phyloP scores from a whole-genome alignment of 53 echinoderm and acorn worm species.

The Henricia sp. region DNA sequence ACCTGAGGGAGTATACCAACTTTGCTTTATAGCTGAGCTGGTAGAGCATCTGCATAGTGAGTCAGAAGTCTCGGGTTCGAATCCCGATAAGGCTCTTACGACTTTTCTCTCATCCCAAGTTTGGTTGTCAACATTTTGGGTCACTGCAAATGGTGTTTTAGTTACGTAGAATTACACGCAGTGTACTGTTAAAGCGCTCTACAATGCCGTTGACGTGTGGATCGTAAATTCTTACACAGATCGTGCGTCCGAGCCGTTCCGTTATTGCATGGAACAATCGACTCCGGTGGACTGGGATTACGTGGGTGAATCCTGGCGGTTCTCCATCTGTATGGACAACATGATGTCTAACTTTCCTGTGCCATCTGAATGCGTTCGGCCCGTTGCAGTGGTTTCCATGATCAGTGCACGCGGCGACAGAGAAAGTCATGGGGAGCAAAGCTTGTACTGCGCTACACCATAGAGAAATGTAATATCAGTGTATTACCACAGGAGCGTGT shows the following conservation, averaged over 20 bases:
- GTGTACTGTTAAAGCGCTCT: background rate
- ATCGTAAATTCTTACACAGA: background rate
- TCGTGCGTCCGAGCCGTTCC: background rate
- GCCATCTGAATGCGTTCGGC: background rate
- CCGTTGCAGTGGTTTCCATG: background rate
- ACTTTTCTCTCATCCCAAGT: too few species aligned
- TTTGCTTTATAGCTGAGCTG: too few species aligned
- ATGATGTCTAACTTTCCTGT: background rate
- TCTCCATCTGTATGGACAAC: background rate
- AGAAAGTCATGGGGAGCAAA: background rate
- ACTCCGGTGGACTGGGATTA: background rate
- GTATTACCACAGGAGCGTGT: too few species aligned
- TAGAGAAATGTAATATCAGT: too few species aligned
- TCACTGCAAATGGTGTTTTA: too few species aligned
- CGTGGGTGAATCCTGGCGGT: background rate
- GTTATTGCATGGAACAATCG: background rate
- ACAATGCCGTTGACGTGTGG: background rate
- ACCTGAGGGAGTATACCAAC: too few species aligned
- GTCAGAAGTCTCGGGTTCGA: too few species aligned
- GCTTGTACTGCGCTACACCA: background rate
- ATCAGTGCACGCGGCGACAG: background rate
- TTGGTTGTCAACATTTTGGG: too few species aligned
- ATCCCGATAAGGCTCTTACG: too few species aligned
- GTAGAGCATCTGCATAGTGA: too few species aligned
- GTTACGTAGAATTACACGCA: too few species aligned